Evolutionary conservation across 2,113 vertebrate genomes (phyloP).

Genomic region (Pseudorasbora parva): DNA sequence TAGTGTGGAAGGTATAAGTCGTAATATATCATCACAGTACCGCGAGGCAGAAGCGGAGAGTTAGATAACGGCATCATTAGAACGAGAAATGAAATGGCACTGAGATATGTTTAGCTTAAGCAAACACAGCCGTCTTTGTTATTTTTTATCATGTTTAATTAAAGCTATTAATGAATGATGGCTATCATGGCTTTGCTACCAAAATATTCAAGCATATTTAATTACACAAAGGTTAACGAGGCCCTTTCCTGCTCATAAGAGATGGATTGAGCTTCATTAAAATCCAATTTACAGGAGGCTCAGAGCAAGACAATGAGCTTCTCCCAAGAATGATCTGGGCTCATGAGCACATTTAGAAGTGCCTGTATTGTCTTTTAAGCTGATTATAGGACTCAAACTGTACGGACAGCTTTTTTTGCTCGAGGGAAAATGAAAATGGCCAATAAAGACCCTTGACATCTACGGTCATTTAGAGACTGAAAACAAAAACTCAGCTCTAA

Average conservation of each 20-base stretch:
- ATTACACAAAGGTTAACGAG: constrained; percentile 38
- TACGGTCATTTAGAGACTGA: constrained; percentile 25
- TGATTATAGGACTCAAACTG: constrained; percentile 33
- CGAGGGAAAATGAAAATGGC: constrained; percentile 29
- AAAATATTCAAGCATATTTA: constrained; percentile 32
- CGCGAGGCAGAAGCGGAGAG: not conserved
- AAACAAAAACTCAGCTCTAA: constrained; percentile 27
- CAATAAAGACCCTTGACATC: constrained; percentile 37
- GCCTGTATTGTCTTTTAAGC: constrained; percentile 41
- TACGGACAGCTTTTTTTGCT: constrained; percentile 24
- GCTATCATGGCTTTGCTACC: not conserved
- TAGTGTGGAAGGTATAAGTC: not conserved
- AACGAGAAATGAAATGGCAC: not conserved
- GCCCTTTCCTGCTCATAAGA: constrained; percentile 7
- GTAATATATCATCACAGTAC: not conserved
- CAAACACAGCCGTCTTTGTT: not conserved
- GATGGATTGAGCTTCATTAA: constrained; percentile 26
- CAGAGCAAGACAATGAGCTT: constrained; percentile 3
- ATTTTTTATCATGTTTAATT: not conserved
- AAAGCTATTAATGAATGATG: not conserved
- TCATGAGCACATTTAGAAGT: constrained; percentile 9
- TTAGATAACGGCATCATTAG: not conserved
- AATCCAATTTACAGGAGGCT: constrained; percentile 24
- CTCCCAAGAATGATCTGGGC: not conserved
- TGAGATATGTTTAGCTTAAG: not conserved